Evolutionary conservation across 2,888 invertebrate species (phyloP).

Genomic region (Ennomos erosarius): DNA sequence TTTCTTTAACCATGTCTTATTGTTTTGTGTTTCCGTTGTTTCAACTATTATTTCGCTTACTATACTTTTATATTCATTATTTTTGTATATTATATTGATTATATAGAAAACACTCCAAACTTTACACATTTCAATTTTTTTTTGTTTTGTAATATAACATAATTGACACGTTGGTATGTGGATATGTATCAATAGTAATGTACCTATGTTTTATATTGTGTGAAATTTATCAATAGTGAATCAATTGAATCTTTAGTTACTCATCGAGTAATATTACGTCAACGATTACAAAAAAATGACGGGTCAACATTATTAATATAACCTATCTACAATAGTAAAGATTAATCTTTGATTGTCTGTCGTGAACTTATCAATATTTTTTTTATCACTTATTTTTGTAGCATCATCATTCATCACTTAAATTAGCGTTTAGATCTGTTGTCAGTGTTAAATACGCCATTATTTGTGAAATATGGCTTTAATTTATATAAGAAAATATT

Average conservation of each 20-base stretch:
- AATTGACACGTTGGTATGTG: too few species aligned
- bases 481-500: background rate
- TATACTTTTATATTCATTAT: too few species aligned
- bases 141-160: too few species aligned
- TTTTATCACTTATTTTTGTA: constrained; percentile 6
- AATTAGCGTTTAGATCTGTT: constrained; percentile 10
- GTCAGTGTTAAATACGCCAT: background rate
- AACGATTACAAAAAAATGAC: constrained; percentile 14
- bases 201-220: too few species aligned
- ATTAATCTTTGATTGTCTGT: constrained; percentile 15
- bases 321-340: background rate
- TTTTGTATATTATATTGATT: too few species aligned
- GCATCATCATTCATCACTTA: constrained; percentile 17
- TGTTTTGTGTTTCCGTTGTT: too few species aligned
- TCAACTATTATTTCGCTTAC: too few species aligned
- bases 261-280: constrained; percentile 25
- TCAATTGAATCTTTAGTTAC: constrained; percentile 20
- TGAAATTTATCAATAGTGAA: constrained; percentile 25
- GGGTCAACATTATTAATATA: constrained; percentile 16
- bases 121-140: too few species aligned
- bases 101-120: too few species aligned
- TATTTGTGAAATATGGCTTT: background rate
- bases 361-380: constrained; percentile 19
- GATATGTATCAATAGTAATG: too few species aligned
- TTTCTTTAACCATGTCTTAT: background rate